Base-by-base conservation (phyloP, 2,888 invertebrate genomes). In the Noctua fimbriata region DNA sequence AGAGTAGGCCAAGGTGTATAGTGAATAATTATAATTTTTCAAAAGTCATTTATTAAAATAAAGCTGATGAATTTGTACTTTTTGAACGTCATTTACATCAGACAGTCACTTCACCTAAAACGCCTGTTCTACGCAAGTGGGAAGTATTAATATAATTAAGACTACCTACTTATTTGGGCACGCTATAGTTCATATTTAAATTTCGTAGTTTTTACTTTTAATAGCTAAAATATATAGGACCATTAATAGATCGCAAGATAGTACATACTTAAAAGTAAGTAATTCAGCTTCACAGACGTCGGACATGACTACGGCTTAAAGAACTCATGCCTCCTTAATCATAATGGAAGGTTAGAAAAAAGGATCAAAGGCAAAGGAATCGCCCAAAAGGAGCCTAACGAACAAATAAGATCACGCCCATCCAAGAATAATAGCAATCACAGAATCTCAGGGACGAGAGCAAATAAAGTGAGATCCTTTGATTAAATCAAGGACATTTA, bases 381-480 rank as follows among this genome's bases (percentile, higher is more conserved):
- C n/a, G 28, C 3, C 24, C 14, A 36, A 82, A 73, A 75, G 47
- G 69, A 65, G 32, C 52, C 73, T 71, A 73, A 70, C 44, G 67
- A 55, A 72, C 69, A 65, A 77, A 82, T 72, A 70, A 73, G 73
- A 77, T 74, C 77, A 60, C 65, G 24, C 16, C 36, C 63, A 55
- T 67, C n/a, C 44, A 73, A 58, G 65, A 78, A 77, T 66, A 74
- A 65, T 63, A 60, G 72, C 74, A 79, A 87, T 84, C 79, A 87
- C 52, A 80, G 47, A 72, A 75, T 73, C 58, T 18, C 74, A 65
- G 73, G 69, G 76, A 63, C 58, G 66, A 1, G 14, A 69, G 69
- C 63, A 81, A 77, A 72, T 49, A 77, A 47, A 77, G 24, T n/a
- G 63, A 65, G 73, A 41, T 41, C n/a, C 65, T 71, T 60, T 76